A percentile compares a stretch with the other conserved stretches of the same genome.
These are phyloP conservation scores for Teleogryllus oceanicus DNA, from an alignment of 2,888 invertebrate genomes.

Conservation along the genomic window DNA sequence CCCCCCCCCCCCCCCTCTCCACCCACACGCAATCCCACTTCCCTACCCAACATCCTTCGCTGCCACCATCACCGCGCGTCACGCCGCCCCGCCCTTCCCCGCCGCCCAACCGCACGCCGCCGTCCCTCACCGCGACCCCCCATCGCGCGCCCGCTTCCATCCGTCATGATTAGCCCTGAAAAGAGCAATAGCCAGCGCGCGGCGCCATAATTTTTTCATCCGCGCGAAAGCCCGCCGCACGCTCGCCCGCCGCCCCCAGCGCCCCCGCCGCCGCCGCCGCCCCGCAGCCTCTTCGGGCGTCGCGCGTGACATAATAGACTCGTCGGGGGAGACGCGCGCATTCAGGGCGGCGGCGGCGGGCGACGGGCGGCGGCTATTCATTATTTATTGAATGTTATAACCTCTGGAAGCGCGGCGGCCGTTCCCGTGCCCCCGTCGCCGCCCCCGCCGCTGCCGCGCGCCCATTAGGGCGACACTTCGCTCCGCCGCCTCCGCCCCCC, in stretches of 20 bases:
- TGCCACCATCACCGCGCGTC: not conserved
- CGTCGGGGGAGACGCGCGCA: not conserved
- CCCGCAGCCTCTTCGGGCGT: too few species aligned
- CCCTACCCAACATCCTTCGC: too few species aligned
- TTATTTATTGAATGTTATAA: slow-evolving; percentile 18
- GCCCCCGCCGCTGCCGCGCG: not conserved
- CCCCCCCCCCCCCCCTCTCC: too few species aligned
- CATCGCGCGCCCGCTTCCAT: not conserved
- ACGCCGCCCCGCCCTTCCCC: not conserved
- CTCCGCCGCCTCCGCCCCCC: not conserved
- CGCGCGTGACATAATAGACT: slow-evolving; percentile 7
- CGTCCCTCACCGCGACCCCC: not conserved
- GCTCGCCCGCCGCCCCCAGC: not conserved
- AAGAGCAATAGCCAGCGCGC: not conserved
- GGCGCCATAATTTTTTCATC: slow-evolving; percentile 18
- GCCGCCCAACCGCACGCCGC: not conserved
- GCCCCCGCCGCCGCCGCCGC: not conserved
- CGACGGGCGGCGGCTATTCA: not conserved
- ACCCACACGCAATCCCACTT: too few species aligned
- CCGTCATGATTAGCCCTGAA: slow-evolving; percentile 18
- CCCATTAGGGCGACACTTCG: slow-evolving; percentile 18
- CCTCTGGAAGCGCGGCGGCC: not conserved
- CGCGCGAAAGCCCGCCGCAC: not conserved
- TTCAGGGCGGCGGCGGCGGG: not conserved
- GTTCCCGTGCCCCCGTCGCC: not conserved